Evolutionary conservation across 2,888 invertebrate genomes (phyloP).

Genomic region (Cryptus viduatorius): DNA sequence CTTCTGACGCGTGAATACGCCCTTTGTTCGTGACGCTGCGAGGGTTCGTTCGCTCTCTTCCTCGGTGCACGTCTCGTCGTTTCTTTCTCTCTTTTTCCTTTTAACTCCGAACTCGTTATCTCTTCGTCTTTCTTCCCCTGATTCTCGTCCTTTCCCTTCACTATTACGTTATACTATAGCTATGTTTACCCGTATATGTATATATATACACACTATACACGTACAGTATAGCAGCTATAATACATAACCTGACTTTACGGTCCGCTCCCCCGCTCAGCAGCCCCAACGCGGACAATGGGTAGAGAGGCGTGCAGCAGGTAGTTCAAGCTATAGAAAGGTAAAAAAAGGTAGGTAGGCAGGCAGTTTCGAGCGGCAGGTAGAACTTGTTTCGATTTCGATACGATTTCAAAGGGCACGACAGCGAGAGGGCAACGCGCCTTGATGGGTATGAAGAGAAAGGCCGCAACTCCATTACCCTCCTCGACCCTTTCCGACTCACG

Average conservation of each 20-base stretch:
- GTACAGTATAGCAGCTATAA: conserved; percentile 28
- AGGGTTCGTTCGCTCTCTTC: conserved; percentile 52
- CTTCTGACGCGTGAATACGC: conserved; percentile 81
- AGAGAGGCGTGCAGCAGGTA: conserved; percentile 55
- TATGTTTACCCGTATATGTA: conserved; percentile 13
- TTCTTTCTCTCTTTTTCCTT: conserved; percentile 50
- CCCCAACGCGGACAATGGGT: conserved; percentile 59
- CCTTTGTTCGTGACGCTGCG: conserved; percentile 70
- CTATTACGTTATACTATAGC: conserved; percentile 1
- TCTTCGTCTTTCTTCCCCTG: conserved; percentile 71
- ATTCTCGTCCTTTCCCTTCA: conserved; percentile 45
- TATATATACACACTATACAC: neutral
- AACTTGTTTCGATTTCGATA: conserved; percentile 71
- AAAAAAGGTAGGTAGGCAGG: conserved; percentile 56
- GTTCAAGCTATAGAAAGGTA: conserved; percentile 26
- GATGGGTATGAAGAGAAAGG: conserved; percentile 72
- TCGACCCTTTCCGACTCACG: conserved; percentile 59
- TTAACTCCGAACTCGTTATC: conserved; percentile 59
- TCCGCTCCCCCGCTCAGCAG: conserved; percentile 62
- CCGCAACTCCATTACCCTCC: conserved; percentile 70
- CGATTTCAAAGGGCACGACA: conserved; percentile 66
- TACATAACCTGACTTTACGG: conserved; percentile 54
- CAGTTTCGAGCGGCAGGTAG: conserved; percentile 63
- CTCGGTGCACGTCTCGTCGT: conserved; percentile 33
- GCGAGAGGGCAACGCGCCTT: conserved; percentile 45